These are phyloP conservation scores for Eledona agricola DNA, from an alignment of 2,888 invertebrate species.

Conservation along the genomic window DNA sequence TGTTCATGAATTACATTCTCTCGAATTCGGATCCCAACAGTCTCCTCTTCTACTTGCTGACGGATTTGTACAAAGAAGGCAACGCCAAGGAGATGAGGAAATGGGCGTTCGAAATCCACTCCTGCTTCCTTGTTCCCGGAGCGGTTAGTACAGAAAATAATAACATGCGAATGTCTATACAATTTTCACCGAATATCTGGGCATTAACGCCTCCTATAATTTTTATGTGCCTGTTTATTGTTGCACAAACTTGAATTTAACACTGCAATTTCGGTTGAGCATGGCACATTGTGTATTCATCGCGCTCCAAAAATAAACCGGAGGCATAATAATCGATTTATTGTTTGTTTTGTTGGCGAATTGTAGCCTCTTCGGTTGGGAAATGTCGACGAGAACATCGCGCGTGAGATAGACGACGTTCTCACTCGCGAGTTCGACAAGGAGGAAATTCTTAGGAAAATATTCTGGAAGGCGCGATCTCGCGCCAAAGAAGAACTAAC, in stretches of 20 bases:
- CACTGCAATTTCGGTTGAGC: too few species aligned
- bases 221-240: too few species aligned
- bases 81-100: constrained; percentile 90
- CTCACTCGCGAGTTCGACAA: constrained; percentile 86
- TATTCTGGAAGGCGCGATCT: constrained; percentile 88
- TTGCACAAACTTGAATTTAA: too few species aligned
- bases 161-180: too few species aligned
- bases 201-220: too few species aligned
- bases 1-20: constrained; percentile 91
- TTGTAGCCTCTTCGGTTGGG: constrained; percentile 79
- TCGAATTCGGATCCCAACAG: constrained; percentile 79
- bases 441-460: constrained; percentile 86
- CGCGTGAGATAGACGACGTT: constrained; percentile 89
- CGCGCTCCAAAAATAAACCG: too few species aligned
- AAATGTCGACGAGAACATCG: constrained; percentile 86
- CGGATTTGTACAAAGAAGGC: constrained; percentile 88
- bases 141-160: too few species aligned
- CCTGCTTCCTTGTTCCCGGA: constrained; percentile 91
- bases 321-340: too few species aligned
- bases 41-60: constrained; percentile 84
- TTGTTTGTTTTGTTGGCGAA: constrained; percentile 41
- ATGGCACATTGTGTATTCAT: too few species aligned
- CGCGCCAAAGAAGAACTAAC: constrained; percentile 84
- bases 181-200: too few species aligned
- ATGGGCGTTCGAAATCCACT: constrained; percentile 99